phyloP scores from a whole-genome alignment of 2,888 invertebrate genomes.

The Clusia tigrina region DNA sequence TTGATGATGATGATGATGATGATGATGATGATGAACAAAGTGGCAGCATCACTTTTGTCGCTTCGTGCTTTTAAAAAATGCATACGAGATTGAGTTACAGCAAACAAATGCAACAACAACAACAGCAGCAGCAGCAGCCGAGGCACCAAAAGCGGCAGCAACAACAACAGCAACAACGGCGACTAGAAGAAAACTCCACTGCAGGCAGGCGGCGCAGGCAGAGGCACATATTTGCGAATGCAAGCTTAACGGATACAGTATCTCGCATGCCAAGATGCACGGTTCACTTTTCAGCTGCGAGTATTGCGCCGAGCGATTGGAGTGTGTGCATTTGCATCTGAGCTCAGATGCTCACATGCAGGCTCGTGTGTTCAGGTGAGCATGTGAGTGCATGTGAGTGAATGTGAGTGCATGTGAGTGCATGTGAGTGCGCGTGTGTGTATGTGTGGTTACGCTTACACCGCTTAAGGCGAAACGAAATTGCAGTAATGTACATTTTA shows the following conservation, averaged over 20 bases:
- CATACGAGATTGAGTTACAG: slow-evolving; percentile 9
- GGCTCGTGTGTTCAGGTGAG: no score
- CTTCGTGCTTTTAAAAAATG: not conserved
- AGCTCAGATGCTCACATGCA: no score
- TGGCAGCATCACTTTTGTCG: not conserved
- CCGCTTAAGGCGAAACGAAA: slow-evolving; percentile 46
- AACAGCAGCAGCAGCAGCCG: not conserved
- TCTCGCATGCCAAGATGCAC: no score
- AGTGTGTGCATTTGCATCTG: no score
- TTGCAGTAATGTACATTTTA: slow-evolving; percentile 52
- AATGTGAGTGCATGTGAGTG: not conserved
- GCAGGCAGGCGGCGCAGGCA: no score
- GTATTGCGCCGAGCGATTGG: no score
- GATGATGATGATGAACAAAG: not conserved
- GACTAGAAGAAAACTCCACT: no score
- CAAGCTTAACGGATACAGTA: slow-evolving; percentile 3
- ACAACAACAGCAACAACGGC: no score
- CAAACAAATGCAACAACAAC: not conserved
- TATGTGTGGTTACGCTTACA: slow-evolving; percentile 17
- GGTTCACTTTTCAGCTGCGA: no score
- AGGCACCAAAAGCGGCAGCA: no score
- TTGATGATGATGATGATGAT: not conserved
- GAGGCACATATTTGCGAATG: slow-evolving; percentile 1
- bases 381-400: no score
- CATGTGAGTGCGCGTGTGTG: not conserved